phyloP scores from a whole-genome alignment of 2,888 invertebrate genomes.

The Thysanoteuthis rhombus region DNA sequence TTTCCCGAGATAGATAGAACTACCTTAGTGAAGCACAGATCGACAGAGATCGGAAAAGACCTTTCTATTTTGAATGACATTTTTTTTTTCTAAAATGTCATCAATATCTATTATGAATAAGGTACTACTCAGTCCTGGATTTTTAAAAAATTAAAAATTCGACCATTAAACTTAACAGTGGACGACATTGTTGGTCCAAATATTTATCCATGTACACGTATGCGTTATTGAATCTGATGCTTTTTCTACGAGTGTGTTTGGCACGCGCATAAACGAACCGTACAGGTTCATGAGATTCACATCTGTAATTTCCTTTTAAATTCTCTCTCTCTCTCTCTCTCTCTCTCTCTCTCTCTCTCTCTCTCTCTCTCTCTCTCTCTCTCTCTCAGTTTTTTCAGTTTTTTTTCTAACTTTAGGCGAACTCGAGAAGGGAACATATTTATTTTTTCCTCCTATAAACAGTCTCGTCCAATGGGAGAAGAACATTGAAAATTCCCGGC shows the following conservation, averaged over 20 bases:
- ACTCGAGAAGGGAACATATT: not conserved
- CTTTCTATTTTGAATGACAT: too few relatives aligned
- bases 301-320: not conserved
- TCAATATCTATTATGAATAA: too few relatives aligned
- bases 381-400: not conserved
- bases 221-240: not conserved
- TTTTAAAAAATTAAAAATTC: too few relatives aligned
- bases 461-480: not conserved
- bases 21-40: too few relatives aligned
- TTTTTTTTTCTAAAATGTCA: too few relatives aligned
- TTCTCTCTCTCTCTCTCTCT: not conserved
- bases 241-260: not conserved
- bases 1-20: too few relatives aligned
- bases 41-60: too few relatives aligned
- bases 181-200: not conserved
- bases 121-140: too few relatives aligned
- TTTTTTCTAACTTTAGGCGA: not conserved
- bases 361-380: slow-evolving; percentile 12
- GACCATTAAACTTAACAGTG: too few relatives aligned
- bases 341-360: too few relatives aligned
- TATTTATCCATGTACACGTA: not conserved
- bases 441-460: too few relatives aligned
- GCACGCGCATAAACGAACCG: not conserved
- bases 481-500: not conserved
- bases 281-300: not conserved